These are phyloP conservation scores for Isichthys henryi DNA, from an alignment of 2,113 vertebrate genomes.

Conservation along the genomic window DNA sequence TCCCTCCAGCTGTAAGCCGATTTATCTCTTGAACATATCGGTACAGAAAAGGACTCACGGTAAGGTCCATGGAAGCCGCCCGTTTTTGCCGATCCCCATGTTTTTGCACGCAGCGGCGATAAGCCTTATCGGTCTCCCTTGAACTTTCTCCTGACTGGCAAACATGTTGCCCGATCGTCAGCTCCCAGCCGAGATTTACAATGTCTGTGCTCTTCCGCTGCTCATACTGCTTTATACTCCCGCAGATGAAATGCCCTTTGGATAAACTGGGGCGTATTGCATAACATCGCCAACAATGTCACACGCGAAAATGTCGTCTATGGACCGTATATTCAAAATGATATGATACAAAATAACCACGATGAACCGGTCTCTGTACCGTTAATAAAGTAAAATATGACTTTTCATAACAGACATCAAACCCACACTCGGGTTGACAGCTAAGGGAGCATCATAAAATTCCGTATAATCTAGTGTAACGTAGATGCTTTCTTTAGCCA, in stretches of 20 bases:
- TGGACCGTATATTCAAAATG: not conserved
- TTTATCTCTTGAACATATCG: not conserved
- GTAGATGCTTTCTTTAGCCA: not conserved
- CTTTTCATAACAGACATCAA: not conserved
- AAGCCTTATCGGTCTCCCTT: constrained; percentile 52
- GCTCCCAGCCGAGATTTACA: not conserved
- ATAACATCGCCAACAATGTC: not conserved
- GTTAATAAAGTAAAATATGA: not conserved
- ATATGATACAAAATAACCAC: not conserved
- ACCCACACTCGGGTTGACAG: not conserved
- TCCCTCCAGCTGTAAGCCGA: not conserved
- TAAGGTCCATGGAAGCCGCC: constrained; percentile 59
- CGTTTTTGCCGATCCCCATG: constrained; percentile 61
- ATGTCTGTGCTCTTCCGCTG: not conserved
- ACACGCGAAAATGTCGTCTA: not conserved
- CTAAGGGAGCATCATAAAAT: not conserved
- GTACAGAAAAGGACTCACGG: constrained; percentile 55
- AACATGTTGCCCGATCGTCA: constrained; percentile 12
- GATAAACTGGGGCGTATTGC: not conserved
- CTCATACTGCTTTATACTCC: not conserved
- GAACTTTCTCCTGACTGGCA: constrained; percentile 4
- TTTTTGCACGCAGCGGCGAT: constrained; percentile 56
- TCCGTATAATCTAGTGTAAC: not conserved
- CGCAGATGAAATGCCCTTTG: not conserved
- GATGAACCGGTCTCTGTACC: not conserved